These are phyloP conservation scores for Colletes latitarsis DNA, from an alignment of 1,140 invertebrate species.

Conservation along the genomic window DNA sequence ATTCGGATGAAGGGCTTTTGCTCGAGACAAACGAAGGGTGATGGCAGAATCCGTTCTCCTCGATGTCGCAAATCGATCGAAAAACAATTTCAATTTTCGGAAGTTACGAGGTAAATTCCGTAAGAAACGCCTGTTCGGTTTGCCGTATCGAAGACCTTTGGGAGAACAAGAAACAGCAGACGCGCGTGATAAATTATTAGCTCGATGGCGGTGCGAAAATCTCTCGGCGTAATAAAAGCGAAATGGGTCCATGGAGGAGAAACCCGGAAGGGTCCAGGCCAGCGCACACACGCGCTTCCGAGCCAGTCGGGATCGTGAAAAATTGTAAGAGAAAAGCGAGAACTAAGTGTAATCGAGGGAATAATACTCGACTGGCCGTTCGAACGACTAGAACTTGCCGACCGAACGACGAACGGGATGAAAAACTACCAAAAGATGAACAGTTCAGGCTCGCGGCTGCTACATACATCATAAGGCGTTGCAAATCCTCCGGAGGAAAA, in stretches of 20 bases:
- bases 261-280: constrained; percentile 13
- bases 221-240: constrained; percentile 8
- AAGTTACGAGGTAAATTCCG: constrained; percentile 3
- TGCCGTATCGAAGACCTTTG: background rate
- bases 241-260: background rate
- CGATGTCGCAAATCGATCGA: background rate
- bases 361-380: constrained; percentile 43
- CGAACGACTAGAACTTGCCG: constrained; percentile 26
- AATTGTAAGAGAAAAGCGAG: background rate
- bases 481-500: too few relatives aligned
- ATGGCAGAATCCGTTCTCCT: background rate
- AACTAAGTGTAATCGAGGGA: constrained; percentile 24
- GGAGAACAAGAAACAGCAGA: background rate
- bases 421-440: constrained; percentile 16
- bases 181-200: constrained; percentile 19
- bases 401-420: background rate
- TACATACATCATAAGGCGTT: too few relatives aligned
- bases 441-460: constrained; percentile 2
- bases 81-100: background rate
- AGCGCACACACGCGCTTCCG: constrained; percentile 21
- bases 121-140: background rate
- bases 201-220: constrained; percentile 30
- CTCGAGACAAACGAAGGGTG: background rate
- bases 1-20: too few relatives aligned
- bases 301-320: background rate